Evolutionary conservation across 2,888 invertebrate species (phyloP).

Genomic region (Ryuthela nishihirai): DNA sequence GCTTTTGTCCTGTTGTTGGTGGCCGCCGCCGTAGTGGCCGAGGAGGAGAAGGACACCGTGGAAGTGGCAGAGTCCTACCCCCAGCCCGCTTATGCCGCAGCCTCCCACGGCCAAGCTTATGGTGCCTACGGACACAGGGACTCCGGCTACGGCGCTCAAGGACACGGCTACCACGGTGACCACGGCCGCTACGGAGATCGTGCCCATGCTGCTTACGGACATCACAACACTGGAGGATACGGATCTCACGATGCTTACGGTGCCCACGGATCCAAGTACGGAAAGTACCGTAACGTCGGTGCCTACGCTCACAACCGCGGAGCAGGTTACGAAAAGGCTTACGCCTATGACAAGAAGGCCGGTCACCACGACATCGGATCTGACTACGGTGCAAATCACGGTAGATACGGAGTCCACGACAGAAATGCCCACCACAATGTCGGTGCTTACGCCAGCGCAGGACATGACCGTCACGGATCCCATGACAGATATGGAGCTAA

Average conservation of each 20-base stretch:
- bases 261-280: constrained; percentile 21
- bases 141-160: constrained; percentile 25
- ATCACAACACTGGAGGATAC: constrained; percentile 29
- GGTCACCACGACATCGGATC: constrained; percentile 30
- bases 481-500: constrained; percentile 22
- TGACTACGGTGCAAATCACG: constrained; percentile 24
- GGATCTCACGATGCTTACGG: constrained; percentile 26
- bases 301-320: constrained; percentile 32
- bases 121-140: constrained; percentile 22
- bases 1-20: constrained; percentile 12
- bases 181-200: constrained; percentile 31
- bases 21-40: constrained; percentile 18
- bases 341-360: constrained; percentile 36
- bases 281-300: constrained; percentile 25
- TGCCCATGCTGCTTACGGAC: constrained; percentile 26
- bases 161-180: constrained; percentile 24
- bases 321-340: constrained; percentile 35
- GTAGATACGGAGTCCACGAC: constrained; percentile 21
- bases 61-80: constrained; percentile 28
- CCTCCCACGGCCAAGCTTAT: constrained; percentile 24
- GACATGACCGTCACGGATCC: constrained; percentile 30
- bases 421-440: constrained; percentile 27
- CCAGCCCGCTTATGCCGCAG: constrained; percentile 17
- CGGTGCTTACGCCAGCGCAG: constrained; percentile 24
- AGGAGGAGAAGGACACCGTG: constrained; percentile 5